Evolutionary conservation across 2,888 invertebrate genomes (phyloP).

Genomic region (Andrena marginata): DNA sequence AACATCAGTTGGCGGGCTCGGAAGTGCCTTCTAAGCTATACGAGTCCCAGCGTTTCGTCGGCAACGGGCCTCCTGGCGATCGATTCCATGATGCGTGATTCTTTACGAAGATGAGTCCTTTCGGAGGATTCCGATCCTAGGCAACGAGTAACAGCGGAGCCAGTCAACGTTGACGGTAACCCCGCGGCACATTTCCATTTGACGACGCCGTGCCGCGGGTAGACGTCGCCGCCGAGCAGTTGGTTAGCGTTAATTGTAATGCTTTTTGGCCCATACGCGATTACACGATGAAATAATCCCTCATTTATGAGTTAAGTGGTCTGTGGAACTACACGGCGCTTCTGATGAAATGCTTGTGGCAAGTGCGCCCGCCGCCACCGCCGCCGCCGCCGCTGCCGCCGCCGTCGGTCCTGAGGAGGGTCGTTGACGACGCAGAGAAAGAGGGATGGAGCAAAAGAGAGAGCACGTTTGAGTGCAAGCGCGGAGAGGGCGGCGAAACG

Average conservation of each 20-base stretch:
- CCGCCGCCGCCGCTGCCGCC: neutral
- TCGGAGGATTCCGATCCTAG: constrained; percentile 31
- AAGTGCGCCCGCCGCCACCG: constrained; percentile 66
- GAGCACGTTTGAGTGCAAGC: constrained; percentile 61
- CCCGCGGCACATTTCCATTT: constrained; percentile 72
- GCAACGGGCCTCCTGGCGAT: neutral
- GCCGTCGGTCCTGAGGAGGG: constrained; percentile 76
- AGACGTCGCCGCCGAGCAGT: constrained; percentile 73
- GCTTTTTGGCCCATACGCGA: constrained; percentile 83
- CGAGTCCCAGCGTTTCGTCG: neutral
- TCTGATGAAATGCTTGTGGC: constrained; percentile 83
- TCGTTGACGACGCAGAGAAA: constrained; percentile 69
- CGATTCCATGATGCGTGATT: constrained; percentile 51
- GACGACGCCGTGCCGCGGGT: constrained; percentile 73
- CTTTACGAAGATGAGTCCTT: constrained; percentile 35
- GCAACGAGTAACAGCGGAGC: neutral
- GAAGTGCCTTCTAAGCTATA: too few relatives aligned
- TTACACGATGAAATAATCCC: constrained; percentile 84
- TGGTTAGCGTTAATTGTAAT: constrained; percentile 84
- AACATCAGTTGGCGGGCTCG: too few relatives aligned
- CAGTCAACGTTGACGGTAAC: constrained; percentile 52
- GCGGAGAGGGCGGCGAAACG: constrained; percentile 32
- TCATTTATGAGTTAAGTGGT: constrained; percentile 85
- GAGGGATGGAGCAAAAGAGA: constrained; percentile 58
- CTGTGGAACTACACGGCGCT: constrained; percentile 83